Evolutionary conservation across 92 coral and sea anemone genomes (phyloP), one percentile per base, ranked within the genome.

Genomic region (Epizoanthus scotinus): DNA sequence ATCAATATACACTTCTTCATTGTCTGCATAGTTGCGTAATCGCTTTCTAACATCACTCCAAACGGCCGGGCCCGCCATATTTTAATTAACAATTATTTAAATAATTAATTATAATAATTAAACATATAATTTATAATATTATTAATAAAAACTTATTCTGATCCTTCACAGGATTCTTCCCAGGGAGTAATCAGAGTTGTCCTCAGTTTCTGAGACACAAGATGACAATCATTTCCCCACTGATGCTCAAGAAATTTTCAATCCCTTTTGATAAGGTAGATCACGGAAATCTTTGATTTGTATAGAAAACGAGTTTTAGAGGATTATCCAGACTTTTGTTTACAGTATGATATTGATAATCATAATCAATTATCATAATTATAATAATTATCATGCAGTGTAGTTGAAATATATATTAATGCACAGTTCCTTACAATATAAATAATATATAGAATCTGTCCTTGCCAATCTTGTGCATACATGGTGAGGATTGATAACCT

Each of bases 161-260:
- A 52, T 82, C 10, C 22, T 70, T 61, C 77, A 6, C 83, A 95
- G 99, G 99, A 0, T 95, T 95, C 64, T 95, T 95, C 54, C 96
- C 99, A 50, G 94, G 94, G 70, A 95, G 99, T 77, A 81, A 73
- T 59, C 95, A 92, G 78, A 91, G 81, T 68, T 95, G 99, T 74
- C 85, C 98, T 13, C 85, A 93, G 68, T 95, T 93, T 55, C 85
- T 95, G 71, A 85, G 99, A 50, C 99, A 95, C 82, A 95, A 95
- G 85, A 95, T 93, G 98, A 95, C 98, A 1, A 87, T 95, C 17
- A 95, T 95, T 36, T 93, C 99, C 26, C 99, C 99, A 19, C 95
- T 89, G 86, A 95, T 95, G 24, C 88, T 95, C 27, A 90, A 85
- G 79, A 95, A 91, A 83, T 95, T 93, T 90, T 95, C 98, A 20